Percentiles rank a stretch among this genome's conserved stretches.
phyloP scores from a whole-genome alignment of 2,113 vertebrate species.

The Zeus faber region DNA sequence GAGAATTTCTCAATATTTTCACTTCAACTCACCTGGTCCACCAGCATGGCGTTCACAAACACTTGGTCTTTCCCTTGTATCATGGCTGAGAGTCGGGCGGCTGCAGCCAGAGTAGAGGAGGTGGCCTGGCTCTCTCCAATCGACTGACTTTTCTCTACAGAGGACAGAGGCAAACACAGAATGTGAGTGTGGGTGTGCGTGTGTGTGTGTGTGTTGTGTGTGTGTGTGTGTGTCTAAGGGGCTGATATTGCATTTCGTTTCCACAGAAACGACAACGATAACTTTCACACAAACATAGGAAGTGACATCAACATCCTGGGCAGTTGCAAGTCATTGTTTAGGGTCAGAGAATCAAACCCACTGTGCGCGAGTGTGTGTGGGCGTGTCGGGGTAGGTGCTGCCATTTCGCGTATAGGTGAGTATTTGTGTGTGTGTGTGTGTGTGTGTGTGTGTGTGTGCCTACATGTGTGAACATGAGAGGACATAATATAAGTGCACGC shows the following conservation, averaged over 20 bases:
- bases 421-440: constrained; percentile 7
- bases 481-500: neutral
- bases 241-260: constrained; percentile 36
- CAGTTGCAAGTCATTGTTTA: constrained; percentile 61
- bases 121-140: constrained; percentile 73
- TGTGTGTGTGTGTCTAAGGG: too few relatives aligned
- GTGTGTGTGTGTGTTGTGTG: too few relatives aligned
- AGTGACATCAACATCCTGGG: constrained; percentile 65
- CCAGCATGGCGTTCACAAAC: constrained; percentile 85
- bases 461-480: neutral
- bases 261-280: constrained; percentile 62
- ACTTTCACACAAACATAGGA: constrained; percentile 67
- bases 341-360: constrained; percentile 15
- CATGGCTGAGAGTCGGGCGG: constrained; percentile 75
- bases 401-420: too few relatives aligned
- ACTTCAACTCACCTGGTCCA: constrained; percentile 74
- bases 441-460: constrained; percentile 6
- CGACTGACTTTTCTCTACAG: constrained; percentile 76
- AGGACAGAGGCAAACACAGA: constrained; percentile 13
- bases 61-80: constrained; percentile 83
- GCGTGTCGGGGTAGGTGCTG: too few relatives aligned
- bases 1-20: neutral
- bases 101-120: constrained; percentile 69
- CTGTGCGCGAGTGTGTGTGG: too few relatives aligned
- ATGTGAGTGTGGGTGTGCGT: too few relatives aligned